Evolutionary conservation across 2,113 vertebrate species (phyloP).

Genomic region (Oceanodroma tethys): DNA sequence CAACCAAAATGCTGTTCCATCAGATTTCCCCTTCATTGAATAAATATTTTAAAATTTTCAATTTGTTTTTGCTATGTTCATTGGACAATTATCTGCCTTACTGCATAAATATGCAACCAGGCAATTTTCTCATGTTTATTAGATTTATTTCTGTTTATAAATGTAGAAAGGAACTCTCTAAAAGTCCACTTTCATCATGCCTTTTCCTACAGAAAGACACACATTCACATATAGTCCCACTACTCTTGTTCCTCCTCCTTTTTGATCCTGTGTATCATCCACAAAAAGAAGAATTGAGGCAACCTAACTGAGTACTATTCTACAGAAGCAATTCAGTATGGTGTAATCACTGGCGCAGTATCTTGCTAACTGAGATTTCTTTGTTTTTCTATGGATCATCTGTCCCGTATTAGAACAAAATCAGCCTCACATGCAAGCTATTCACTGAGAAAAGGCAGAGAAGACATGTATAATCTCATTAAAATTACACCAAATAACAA

Average conservation of each 20-base stretch:
- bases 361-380: background rate
- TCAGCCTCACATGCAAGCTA: background rate
- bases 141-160: background rate
- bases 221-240: background rate
- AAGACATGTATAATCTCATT: background rate
- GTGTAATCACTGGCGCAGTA: background rate
- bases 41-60: background rate
- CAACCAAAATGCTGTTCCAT: background rate
- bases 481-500: background rate
- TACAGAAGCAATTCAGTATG: background rate
- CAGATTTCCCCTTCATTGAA: background rate
- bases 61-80: background rate
- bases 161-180: background rate
- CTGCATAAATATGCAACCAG: background rate
- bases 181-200: background rate
- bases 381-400: background rate
- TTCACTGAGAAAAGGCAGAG: background rate
- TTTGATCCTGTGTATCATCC: background rate
- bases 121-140: background rate
- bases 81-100: background rate
- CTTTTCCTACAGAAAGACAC: background rate
- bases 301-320: background rate
- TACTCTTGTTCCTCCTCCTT: background rate
- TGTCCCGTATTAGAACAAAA: background rate
- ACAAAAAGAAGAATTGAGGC: background rate